phyloP scores from a whole-genome alignment of 2,113 vertebrate species.

The Galbula dea region DNA sequence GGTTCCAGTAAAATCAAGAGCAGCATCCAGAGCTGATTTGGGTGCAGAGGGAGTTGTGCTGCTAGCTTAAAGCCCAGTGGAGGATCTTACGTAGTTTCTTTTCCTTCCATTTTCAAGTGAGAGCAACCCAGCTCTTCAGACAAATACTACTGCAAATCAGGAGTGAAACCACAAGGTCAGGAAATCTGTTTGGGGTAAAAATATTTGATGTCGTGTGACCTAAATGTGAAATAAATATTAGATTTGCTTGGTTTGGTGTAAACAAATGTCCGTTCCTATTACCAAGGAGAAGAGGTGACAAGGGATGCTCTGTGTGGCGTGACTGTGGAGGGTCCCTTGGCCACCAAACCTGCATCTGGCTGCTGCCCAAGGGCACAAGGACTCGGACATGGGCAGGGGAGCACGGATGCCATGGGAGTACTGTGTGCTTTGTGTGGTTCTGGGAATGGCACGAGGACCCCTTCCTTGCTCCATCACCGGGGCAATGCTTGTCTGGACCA shows the following conservation, averaged over 20 bases:
- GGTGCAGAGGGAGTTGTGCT: background rate
- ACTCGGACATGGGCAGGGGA: background rate
- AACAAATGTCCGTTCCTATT: background rate
- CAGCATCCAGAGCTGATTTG: background rate
- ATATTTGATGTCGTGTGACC: constrained; percentile 27
- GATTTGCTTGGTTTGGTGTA: constrained; percentile 35
- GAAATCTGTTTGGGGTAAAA: background rate
- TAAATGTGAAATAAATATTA: constrained; percentile 51
- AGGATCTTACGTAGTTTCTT: background rate
- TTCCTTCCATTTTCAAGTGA: background rate
- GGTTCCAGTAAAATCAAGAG: background rate
- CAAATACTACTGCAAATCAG: background rate
- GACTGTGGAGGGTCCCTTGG: background rate
- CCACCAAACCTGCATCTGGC: background rate
- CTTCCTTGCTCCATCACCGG: background rate
- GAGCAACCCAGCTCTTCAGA: background rate
- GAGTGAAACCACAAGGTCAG: background rate
- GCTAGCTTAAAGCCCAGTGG: background rate
- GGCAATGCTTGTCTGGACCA: background rate
- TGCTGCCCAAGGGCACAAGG: background rate
- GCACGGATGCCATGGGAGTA: background rate
- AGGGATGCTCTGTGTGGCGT: background rate
- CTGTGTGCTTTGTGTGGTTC: background rate
- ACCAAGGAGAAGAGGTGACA: background rate
- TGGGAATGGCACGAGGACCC: accelerated